Evolutionary conservation across 1,140 invertebrate genomes (phyloP), one percentile per base, ranked within the genome.

Genomic region (Wasmannia auropunctata): DNA sequence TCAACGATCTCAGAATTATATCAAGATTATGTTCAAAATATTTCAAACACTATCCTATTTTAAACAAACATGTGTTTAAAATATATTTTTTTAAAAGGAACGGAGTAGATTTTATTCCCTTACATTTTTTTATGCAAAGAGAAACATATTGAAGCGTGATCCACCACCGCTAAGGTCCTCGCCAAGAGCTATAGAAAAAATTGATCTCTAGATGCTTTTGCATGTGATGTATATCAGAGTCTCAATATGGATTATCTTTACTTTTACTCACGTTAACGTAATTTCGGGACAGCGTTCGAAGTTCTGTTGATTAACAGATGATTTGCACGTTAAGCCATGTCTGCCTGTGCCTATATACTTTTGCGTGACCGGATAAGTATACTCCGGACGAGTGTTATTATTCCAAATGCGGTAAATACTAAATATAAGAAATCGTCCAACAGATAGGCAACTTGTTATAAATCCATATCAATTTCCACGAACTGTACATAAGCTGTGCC

Each of bases 351-450:
- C n/a, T 14, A n/a, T n/a, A n/a, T n/a, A 22, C 70, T 19, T 28
- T 85, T 46, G 81, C 81, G 81, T 77, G 81, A 85, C 34, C 3
- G 62, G 54, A 31, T 49, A 37, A 40, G 19, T 63, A 43, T 63
- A 63, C 4, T 19, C 43, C 22, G 34, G 81, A 63, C 6, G 28
- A 63, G 54, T 85, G 19, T 65, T 34, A 43, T 63, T 85, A 85
- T 51, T 22, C 46, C 62, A 65, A 77, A 19, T 54, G 5, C 14
- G 4, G n/a, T 37, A 54, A 60, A 74, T n/a, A n/a, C n/a, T 72
- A 49, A 43, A 77, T 77, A 43, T 85, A 65, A 69, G 49, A 70
- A 83, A 86, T 83, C n/a, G 43, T 86, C 85, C 85, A 86, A 86
- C 85, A 86, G 85, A 77, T 86, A 86, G 85, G 77, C 43, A 70